These are phyloP conservation scores for Sebastes aleutianus DNA, from an alignment of 2,797 vertebrate genomes.

Conservation along the genomic window DNA sequence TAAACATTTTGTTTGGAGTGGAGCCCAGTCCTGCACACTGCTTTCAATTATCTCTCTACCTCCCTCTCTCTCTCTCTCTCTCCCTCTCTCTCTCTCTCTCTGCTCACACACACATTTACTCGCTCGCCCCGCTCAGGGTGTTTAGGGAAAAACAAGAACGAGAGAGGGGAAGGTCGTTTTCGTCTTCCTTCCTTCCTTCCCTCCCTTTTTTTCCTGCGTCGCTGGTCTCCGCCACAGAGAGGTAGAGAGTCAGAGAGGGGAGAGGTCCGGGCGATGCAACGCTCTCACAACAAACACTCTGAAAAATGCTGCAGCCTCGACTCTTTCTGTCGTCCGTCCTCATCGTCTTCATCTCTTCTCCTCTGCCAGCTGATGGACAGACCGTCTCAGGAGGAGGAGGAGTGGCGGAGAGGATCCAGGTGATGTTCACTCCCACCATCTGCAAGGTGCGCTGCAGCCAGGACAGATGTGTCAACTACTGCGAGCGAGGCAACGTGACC, in stretches of 20 bases:
- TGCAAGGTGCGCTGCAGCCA: conserved; percentile 87
- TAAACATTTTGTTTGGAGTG: conserved; percentile 80
- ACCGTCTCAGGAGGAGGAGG: conserved; percentile 18
- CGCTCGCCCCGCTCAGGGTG: conserved; percentile 17
- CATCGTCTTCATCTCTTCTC: conserved; percentile 42
- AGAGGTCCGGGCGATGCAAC: conserved; percentile 39
- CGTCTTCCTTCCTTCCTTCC: conserved; percentile 40
- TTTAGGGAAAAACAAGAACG: conserved; percentile 51
- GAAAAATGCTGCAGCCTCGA: conserved; percentile 68
- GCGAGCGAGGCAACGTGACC: conserved; percentile 86
- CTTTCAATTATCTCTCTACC: conserved; percentile 76
- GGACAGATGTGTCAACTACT: conserved; percentile 85
- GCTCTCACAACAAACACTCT: background rate
- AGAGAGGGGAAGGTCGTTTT: conserved; percentile 26
- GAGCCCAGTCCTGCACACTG: conserved; percentile 75
- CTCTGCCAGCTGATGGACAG: conserved; percentile 73
- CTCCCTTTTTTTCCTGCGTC: conserved; percentile 35
- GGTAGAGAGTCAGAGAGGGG: background rate
- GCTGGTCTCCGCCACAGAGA: conserved; percentile 18
- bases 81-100: background rate
- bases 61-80: conserved; percentile 1
- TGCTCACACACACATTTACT: conserved; percentile 14
- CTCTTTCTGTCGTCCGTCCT: conserved; percentile 49
- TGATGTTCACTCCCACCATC: conserved; percentile 89
- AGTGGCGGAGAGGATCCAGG: conserved; percentile 78